Percentiles rank a stretch among this genome's conserved stretches.
Conservation (phyloP, 2,113 vertebrate species). For the Cyanocitta stelleri region DNA sequence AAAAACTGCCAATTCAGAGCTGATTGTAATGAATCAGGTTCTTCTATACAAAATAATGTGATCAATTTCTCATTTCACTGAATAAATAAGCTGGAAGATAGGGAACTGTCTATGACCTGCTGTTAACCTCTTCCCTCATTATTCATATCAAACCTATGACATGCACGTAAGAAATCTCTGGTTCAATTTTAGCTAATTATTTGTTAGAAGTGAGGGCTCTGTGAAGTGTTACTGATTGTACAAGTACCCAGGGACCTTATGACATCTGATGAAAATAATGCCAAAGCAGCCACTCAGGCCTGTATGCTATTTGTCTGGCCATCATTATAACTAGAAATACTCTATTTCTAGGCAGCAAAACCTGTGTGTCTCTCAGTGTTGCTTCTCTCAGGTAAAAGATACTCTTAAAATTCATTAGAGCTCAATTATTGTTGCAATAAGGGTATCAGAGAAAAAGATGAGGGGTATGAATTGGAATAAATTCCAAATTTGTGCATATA, state of each 20-base stretch:
- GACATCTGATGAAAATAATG: conserved; percentile 69
- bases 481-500: background rate
- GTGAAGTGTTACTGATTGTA: conserved; percentile 83
- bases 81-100: conserved; percentile 96
- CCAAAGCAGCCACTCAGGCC: conserved; percentile 22
- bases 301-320: conserved; percentile 62
- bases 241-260: conserved; percentile 78
- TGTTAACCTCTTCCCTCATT: conserved; percentile 90
- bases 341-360: background rate
- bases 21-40: conserved; percentile 99
- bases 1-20: conserved; percentile 92
- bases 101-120: conserved; percentile 86
- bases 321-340: conserved; percentile 38
- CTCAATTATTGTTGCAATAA: background rate
- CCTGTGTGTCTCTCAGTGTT: background rate
- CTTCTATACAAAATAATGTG: conserved; percentile 95
- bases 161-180: conserved; percentile 77
- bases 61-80: conserved; percentile 99
- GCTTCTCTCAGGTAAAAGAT: background rate
- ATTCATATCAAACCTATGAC: conserved; percentile 89
- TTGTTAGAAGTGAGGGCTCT: conserved; percentile 77
- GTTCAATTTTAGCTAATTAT: conserved; percentile 91
- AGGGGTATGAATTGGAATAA: background rate
- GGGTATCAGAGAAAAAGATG: background rate
- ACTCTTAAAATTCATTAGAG: background rate